A percentile compares a stretch with the other conserved stretches of the same genome.
These are phyloP conservation scores for Fratercula arctica DNA, from an alignment of 2,797 vertebrate genomes.

Conservation along the genomic window DNA sequence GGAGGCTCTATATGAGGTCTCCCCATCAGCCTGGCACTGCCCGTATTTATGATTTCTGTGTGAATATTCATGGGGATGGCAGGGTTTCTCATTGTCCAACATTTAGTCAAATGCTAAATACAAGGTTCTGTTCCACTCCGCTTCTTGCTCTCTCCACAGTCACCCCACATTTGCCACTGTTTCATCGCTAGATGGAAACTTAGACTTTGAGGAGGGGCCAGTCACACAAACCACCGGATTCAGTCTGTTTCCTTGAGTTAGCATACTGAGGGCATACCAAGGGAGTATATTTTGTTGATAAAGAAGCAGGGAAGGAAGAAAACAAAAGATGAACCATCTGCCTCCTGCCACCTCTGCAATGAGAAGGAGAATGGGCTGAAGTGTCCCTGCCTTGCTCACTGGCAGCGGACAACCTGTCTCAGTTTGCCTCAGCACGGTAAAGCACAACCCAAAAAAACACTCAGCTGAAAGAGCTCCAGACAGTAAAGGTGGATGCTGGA, in stretches of 20 bases:
- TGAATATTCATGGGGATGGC: fast-evolving
- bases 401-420: neutral
- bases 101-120: neutral
- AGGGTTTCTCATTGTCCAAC: neutral
- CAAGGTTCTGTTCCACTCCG: neutral
- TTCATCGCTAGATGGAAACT: neutral
- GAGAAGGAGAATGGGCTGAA: neutral
- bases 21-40: neutral
- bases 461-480: neutral
- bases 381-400: neutral
- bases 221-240: neutral
- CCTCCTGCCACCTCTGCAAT: neutral
- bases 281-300: neutral
- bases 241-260: neutral
- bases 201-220: neutral
- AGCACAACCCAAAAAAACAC: neutral
- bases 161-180: neutral
- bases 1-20: neutral
- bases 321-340: neutral
- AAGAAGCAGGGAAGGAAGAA: neutral
- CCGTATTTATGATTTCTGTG: neutral
- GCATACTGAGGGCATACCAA: neutral
- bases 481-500: neutral
- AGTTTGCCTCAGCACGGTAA: neutral
- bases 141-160: neutral